These are phyloP conservation scores for Apeltes quadracus DNA, from an alignment of 2,113 vertebrate genomes.

Conservation along the genomic window DNA sequence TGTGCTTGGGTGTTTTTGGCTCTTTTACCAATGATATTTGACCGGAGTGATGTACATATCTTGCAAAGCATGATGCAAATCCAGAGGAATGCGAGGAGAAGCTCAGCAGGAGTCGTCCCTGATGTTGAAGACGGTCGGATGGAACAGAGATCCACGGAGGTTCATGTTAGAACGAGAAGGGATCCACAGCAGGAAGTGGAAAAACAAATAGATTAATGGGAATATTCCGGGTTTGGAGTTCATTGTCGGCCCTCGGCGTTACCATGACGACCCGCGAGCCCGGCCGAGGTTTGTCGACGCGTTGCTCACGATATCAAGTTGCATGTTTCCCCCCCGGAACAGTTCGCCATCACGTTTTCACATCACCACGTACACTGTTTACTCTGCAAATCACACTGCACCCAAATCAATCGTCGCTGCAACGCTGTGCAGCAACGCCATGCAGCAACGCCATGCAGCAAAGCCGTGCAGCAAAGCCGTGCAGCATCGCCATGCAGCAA, in stretches of 20 bases:
- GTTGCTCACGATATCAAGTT: background rate
- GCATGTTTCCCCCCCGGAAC: background rate
- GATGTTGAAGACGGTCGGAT: background rate
- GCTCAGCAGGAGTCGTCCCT: background rate
- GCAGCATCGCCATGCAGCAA: too few species aligned
- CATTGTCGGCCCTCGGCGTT: slow-evolving; percentile 9
- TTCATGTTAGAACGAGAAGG: background rate
- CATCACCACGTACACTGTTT: background rate
- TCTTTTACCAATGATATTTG: slow-evolving; percentile 22
- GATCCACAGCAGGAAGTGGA: too few species aligned
- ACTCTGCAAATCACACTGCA: background rate
- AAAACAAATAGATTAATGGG: too few species aligned
- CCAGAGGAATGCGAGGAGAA: slow-evolving; percentile 19
- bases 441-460: too few species aligned
- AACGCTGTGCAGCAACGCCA: too few species aligned
- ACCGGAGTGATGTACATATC: slow-evolving; percentile 33
- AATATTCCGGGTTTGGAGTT: background rate
- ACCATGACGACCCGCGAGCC: slow-evolving; percentile 18
- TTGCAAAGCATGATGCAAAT: slow-evolving; percentile 34
- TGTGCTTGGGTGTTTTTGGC: slow-evolving; percentile 11
- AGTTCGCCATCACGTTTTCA: background rate
- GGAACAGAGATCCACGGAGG: background rate
- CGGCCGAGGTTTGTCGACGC: background rate
- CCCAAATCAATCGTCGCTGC: background rate
- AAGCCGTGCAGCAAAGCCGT: too few species aligned